A percentile compares a stretch with the other conserved stretches of the same genome.
These are phyloP conservation scores for Pleuronectes platessa DNA, from an alignment of 2,113 vertebrate genomes.

Conservation along the genomic window DNA sequence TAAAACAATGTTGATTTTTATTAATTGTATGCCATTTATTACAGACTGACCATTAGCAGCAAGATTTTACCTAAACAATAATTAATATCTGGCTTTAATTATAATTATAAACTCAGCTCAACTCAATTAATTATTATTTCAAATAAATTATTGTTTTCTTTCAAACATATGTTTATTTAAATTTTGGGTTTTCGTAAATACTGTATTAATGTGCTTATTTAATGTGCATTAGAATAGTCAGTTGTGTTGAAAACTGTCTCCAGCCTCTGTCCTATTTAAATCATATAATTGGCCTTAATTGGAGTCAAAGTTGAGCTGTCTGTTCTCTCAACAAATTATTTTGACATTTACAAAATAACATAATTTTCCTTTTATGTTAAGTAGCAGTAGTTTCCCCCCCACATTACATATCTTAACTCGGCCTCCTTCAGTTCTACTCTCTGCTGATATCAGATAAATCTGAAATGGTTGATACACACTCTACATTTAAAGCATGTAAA, in stretches of 20 bases:
- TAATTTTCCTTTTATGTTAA: neutral
- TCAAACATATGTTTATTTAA: no score
- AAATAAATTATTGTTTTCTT: neutral
- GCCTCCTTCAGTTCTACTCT: neutral
- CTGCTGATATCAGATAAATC: neutral
- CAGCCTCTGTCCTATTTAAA: no score
- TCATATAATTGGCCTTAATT: neutral
- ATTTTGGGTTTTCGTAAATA: no score
- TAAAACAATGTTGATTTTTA: neutral
- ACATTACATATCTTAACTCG: neutral
- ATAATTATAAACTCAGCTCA: neutral
- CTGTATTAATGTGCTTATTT: no score
- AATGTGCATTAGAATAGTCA: no score
- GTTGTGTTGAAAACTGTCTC: no score
- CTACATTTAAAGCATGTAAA: neutral
- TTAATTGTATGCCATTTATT: neutral
- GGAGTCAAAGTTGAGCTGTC: neutral
- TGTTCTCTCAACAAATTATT: neutral
- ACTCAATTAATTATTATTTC: neutral
- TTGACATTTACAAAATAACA: neutral
- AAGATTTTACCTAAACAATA: neutral
- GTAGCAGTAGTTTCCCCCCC: neutral
- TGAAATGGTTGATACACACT: neutral
- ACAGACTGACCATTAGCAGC: neutral
- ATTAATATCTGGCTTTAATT: neutral